These are phyloP conservation scores for Troides helena DNA, from an alignment of 2,888 invertebrate species.

Conservation along the genomic window DNA sequence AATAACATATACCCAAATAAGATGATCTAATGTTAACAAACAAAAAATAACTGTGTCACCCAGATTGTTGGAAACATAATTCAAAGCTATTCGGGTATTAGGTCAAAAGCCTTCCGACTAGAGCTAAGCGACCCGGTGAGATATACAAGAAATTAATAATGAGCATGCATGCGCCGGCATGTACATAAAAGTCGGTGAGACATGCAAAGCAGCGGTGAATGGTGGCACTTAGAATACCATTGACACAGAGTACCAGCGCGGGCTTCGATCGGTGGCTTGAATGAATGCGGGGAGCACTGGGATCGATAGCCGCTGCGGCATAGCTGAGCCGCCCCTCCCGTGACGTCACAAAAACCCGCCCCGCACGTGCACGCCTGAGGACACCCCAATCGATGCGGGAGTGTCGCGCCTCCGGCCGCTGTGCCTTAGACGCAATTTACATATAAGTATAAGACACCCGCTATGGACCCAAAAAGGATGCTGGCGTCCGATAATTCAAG, in stretches of 20 bases:
- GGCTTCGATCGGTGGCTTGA: slow-evolving; percentile 45
- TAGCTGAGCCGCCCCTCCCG: slow-evolving; percentile 39
- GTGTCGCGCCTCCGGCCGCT: slow-evolving; percentile 26
- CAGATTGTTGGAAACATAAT: not conserved
- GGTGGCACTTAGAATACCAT: slow-evolving; percentile 32
- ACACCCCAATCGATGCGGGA: slow-evolving; percentile 47
- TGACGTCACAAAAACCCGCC: slow-evolving; percentile 52
- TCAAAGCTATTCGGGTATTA: not conserved
- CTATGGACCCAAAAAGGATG: not conserved
- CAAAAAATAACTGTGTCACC: not conserved
- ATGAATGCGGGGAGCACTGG: slow-evolving; percentile 43
- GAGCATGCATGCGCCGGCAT: slow-evolving; percentile 29
- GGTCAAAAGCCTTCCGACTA: not conserved
- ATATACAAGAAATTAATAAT: not conserved
- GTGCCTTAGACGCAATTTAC: slow-evolving; percentile 2
- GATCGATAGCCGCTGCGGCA: slow-evolving; percentile 52
- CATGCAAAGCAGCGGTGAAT: slow-evolving; percentile 25
- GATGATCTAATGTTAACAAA: not conserved
- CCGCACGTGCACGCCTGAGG: slow-evolving; percentile 42
- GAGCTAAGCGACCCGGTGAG: not conserved
- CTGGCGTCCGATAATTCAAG: not conserved
- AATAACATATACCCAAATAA: too few species aligned
- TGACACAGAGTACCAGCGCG: slow-evolving; percentile 33
- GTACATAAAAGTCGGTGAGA: slow-evolving; percentile 19
- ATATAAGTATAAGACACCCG: slow-evolving; percentile 3